Evolutionary conservation across 2,888 invertebrate genomes (phyloP), one percentile per base, ranked within the genome.

Genomic region (Ganaspis brasiliensis): DNA sequence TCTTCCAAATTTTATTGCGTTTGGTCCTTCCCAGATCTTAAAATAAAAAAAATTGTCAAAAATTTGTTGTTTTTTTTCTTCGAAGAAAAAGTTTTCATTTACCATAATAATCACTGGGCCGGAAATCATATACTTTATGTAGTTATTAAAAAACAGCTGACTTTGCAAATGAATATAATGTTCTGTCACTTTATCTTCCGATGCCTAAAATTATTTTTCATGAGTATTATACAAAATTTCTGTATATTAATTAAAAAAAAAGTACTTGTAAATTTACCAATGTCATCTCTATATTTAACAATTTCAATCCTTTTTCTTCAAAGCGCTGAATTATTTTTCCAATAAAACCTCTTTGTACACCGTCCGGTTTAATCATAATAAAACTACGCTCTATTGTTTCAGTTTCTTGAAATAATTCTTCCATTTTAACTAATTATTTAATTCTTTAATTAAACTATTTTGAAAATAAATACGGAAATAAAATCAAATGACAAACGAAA

Each of bases 351-450:
- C 99, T 95, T 91, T 99, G 99, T 87, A 99, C 99, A 79, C 97
- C 99, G 92, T 99, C 99, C 71, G 99, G 99, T 93, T 99, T 99
- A 86, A 99, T 94, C 97, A 98, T 98, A 92, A 99, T 96, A 92
- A 99, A 99, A 88, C 98, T 98, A 91, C 98, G 96, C 94, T 99
- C 99, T 63, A 87, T 89, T 76, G 87, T 87, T 10, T 87, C 88
- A 67, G 8, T 24, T 24, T 24, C 45, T 40, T 16, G 40, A 45
- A 2, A 2, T n/a, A 67, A 16, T 45, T 21, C n/a, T 45, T 67
- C 45, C 67, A 67, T 67, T 14, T 24, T 63, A 10, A 19, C n/a
- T n/a, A 61, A 31, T 31, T n/a, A 35, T 37, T 19, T n/a, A 16
- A 12, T 10, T 19, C 12, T 12, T n/a, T n/a, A n/a, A n/a, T n/a